Percentiles rank a stretch among this genome's conserved stretches.
Evolutionary conservation across 1,140 invertebrate species (phyloP).

Genomic region (Aphelinus atriplicis): DNA sequence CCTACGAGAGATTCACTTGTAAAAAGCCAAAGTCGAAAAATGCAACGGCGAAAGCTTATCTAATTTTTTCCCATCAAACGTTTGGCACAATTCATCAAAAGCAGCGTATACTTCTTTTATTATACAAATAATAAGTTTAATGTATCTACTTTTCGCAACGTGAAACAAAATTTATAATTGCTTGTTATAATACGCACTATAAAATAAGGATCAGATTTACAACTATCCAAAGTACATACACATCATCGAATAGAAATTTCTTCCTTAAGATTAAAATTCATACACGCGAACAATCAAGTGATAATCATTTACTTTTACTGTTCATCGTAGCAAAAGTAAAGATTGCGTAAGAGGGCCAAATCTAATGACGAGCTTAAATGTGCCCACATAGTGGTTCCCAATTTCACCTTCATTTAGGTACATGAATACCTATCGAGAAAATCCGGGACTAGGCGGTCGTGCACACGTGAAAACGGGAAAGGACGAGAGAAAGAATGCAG

Average conservation of each 20-base stretch:
- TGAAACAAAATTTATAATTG: too few species aligned
- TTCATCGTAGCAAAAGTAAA: too few species aligned
- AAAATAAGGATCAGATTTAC: too few species aligned
- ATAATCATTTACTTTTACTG: too few species aligned
- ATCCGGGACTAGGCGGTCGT: background rate
- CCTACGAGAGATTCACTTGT: slow-evolving; percentile 12
- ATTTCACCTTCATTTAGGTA: background rate
- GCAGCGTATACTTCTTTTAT: slow-evolving; percentile 3
- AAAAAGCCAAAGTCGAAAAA: slow-evolving; percentile 18
- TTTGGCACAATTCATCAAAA: background rate
- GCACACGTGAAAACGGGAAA: background rate
- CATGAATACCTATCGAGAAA: background rate
- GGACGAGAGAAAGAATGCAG: background rate
- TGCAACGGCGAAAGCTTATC: slow-evolving; percentile 11
- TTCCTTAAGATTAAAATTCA: too few species aligned
- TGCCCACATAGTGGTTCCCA: background rate
- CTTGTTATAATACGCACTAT: too few species aligned
- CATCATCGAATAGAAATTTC: too few species aligned
- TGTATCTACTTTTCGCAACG: too few species aligned
- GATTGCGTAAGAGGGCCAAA: background rate
- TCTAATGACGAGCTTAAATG: background rate
- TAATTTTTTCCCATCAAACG: slow-evolving; percentile 1
- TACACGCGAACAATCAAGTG: too few species aligned
- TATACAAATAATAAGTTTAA: background rate
- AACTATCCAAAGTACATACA: too few species aligned